Base-by-base conservation (phyloP, 1,140 invertebrate genomes). In the Cephus cinctus region DNA sequence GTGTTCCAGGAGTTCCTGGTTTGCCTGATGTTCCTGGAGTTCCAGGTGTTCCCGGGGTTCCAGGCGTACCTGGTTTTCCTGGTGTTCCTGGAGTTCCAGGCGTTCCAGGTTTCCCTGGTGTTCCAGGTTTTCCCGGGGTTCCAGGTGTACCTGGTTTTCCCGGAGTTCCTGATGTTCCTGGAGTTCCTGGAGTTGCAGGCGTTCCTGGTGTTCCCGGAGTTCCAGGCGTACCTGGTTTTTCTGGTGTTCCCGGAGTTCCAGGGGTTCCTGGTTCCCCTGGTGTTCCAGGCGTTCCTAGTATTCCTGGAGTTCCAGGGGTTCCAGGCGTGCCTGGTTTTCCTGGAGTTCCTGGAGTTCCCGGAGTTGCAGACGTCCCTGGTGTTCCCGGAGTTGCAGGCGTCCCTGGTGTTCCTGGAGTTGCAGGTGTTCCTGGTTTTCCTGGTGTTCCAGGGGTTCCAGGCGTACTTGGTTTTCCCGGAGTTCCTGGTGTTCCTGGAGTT, bases 271-370 rank as follows among this genome's bases (percentile, higher is more conserved):
- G 68, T 6, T 80, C 72, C 11, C 86, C 86, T 9, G 83, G 77
- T 34, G 82, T 79, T 9, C 88, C 87, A 9, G 80, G 74, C 56
- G 83, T 81, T 30, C 86, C 86, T 56, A 80, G 78, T 2, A 81
- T 78, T 5, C 86, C 87, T 2, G 80, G 67, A 4, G 77, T 75
- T 1, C 86, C 87, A 5, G 79, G 67, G 6, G 77, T 82, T 2
- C 86, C 86, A 19, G 79, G 68, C 47, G 83, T 80, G 11, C 86
- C 87, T 0, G 86, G 82, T 25, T 75, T 65, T 21, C 86, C 87
- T 8, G 49, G 27, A 5, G 42, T 38, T 3, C 41, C 39, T 19
- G 51, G 41, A 2, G 31, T 56, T 0, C 42, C 42, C 4, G 57
- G 50, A n/a, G 22, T 27, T 11, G 46, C 47, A 18, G 38, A 23